Evolutionary conservation across 2,113 vertebrate species (phyloP).

Genomic region (Ciconia maguari): DNA sequence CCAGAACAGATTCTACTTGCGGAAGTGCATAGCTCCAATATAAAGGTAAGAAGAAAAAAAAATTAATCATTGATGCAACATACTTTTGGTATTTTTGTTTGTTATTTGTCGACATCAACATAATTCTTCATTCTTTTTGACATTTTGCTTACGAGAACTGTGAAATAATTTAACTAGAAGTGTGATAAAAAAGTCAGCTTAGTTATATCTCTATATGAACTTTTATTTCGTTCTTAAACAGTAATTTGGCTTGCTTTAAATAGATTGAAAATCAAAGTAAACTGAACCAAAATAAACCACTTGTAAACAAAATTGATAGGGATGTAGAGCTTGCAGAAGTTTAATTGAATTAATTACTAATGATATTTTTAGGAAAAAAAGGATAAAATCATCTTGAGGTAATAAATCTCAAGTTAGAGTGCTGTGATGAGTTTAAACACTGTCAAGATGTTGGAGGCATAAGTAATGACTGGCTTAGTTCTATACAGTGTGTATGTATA

Average conservation of each 20-base stretch:
- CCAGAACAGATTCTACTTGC: slow-evolving; percentile 95
- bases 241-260: not conserved
- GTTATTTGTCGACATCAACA: not conserved
- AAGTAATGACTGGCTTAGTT: not conserved
- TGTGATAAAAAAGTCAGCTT: not conserved
- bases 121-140: not conserved
- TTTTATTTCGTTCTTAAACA: not conserved
- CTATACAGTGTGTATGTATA: rapidly evolving
- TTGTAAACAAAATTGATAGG: not conserved
- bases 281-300: not conserved
- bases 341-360: not conserved
- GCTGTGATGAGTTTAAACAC: not conserved
- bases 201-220: not conserved
- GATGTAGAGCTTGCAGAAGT: not conserved
- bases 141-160: not conserved
- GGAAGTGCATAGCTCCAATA: slow-evolving; percentile 94
- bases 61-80: not conserved
- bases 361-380: not conserved
- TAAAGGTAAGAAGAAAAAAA: slow-evolving; percentile 80
- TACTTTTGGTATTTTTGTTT: not conserved
- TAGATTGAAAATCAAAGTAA: not conserved
- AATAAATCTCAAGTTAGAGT: not conserved
- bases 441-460: not conserved
- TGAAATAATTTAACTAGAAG: not conserved
- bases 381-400: not conserved